Evolutionary conservation across 2,797 vertebrate genomes (phyloP), one percentile per base, ranked within the genome.

Genomic region (Gadopsis bispinosus): DNA sequence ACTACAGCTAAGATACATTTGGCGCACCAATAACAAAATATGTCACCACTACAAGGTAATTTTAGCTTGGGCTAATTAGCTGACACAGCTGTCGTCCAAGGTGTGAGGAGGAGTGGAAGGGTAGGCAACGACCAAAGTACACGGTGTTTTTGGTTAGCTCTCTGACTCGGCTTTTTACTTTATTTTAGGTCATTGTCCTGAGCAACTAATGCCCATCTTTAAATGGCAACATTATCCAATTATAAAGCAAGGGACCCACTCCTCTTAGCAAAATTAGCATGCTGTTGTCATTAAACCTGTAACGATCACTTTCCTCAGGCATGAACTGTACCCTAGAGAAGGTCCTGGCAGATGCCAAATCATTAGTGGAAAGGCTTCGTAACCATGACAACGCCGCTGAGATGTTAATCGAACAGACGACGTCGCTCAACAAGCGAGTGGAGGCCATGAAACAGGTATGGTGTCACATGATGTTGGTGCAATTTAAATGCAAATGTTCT

Each of bases 301-400:
- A 63, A 68, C 29, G 2, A 47, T 54, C 3, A 12, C 37, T 70
- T 67, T 83, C 35, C 77, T 72, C 88, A 96, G 96, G 92, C 87
- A 99, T 99, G 98, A 97, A 96, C 86, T 99, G 98, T 82, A 96
- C 96, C 0, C 94, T 99, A 41, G 98, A 99, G 84, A 99, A 97
- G 79, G 98, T 98, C 50, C 94, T 99, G 89, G 95, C 97, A 17
- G 98, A 99, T 73, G 98, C 98, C 0, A 98, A 96, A 89, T 97
- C 97, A 0, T 93, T 99, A 87, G 98, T 99, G 75, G 97, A 99
- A 83, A 95, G 97, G 73, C 91, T 99, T 22, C 87, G 97, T 71
- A 97, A 98, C 68, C 98, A 99, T n/a, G 98, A 99, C 81, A 97
- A 95, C 0, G 97, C 97, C 0, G 98, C 98, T 0, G 98, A 99